These are phyloP conservation scores for Lagopus muta DNA, from an alignment of 2,113 vertebrate genomes.

Conservation along the genomic window DNA sequence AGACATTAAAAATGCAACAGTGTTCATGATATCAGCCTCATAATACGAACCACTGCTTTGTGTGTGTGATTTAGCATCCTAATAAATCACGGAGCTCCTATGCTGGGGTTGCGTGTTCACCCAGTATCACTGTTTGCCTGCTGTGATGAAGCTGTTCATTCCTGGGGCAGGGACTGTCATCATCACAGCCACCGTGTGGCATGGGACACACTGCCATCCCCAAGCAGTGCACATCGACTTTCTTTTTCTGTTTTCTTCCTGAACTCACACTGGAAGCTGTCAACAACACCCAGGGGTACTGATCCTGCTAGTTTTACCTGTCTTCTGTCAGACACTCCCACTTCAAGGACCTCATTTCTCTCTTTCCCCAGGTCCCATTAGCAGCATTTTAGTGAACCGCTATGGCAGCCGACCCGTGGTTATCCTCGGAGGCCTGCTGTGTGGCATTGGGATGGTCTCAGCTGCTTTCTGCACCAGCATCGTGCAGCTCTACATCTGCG, in stretches of 20 bases:
- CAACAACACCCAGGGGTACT: not conserved
- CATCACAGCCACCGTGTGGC: fast-evolving
- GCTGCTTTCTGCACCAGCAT: constrained; percentile 84
- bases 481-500: constrained; percentile 82
- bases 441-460: constrained; percentile 79
- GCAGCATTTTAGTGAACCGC: constrained; percentile 82
- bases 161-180: not conserved
- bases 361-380: constrained; percentile 77
- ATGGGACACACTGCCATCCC: not conserved
- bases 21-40: not conserved
- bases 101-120: not conserved
- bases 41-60: not conserved
- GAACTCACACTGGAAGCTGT: not conserved
- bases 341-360: not conserved
- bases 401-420: constrained; percentile 85
- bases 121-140: not conserved
- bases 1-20: constrained; percentile 54
- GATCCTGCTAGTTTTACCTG: not conserved
- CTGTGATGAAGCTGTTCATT: not conserved
- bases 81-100: not conserved
- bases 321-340: not conserved
- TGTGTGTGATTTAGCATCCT: not conserved
- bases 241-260: not conserved
- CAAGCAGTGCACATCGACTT: fast-evolving
- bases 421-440: constrained; percentile 82